Conservation (phyloP, 2,888 invertebrate genomes). For the Bimastos eiseni region DNA sequence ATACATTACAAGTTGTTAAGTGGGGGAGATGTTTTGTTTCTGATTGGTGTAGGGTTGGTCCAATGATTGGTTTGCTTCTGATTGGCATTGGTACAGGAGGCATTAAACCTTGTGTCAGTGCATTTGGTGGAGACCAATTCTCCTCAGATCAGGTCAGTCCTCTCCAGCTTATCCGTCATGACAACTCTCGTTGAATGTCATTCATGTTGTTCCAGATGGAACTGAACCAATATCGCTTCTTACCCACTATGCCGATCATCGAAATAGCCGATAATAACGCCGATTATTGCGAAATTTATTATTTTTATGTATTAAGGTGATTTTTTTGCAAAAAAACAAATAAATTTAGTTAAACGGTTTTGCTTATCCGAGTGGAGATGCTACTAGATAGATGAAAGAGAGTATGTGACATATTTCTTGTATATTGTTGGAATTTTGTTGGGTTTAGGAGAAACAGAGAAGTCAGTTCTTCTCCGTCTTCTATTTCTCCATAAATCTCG, state of each 20-base stretch:
- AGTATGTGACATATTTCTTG: neutral
- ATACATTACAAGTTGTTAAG: neutral
- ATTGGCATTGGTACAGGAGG: slow-evolving; percentile 91
- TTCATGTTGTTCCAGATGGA: neutral
- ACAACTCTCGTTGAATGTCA: too few species aligned
- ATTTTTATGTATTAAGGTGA: too few species aligned
- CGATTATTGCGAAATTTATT: too few species aligned
- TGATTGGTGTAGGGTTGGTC: slow-evolving; percentile 64
- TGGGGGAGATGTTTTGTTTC: neutral
- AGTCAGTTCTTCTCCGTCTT: slow-evolving; percentile 88
- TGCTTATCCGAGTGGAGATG: too few species aligned
- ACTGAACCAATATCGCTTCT: too few species aligned
- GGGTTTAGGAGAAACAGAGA: slow-evolving; percentile 66
- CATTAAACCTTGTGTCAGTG: slow-evolving; percentile 91
- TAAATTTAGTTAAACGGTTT: too few species aligned
- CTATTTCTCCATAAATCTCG: slow-evolving; percentile 88
- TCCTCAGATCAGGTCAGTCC: slow-evolving; percentile 63
- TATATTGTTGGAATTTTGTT: neutral
- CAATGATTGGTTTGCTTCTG: slow-evolving; percentile 71
- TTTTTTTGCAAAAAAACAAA: too few species aligned
- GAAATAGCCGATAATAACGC: too few species aligned
- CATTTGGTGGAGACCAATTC: slow-evolving; percentile 95
- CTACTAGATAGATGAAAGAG: too few species aligned
- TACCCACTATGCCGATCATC: too few species aligned
- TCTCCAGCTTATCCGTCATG: neutral